phyloP scores from a whole-genome alignment of 2,888 invertebrate genomes.

The Agriotes lineatus region DNA sequence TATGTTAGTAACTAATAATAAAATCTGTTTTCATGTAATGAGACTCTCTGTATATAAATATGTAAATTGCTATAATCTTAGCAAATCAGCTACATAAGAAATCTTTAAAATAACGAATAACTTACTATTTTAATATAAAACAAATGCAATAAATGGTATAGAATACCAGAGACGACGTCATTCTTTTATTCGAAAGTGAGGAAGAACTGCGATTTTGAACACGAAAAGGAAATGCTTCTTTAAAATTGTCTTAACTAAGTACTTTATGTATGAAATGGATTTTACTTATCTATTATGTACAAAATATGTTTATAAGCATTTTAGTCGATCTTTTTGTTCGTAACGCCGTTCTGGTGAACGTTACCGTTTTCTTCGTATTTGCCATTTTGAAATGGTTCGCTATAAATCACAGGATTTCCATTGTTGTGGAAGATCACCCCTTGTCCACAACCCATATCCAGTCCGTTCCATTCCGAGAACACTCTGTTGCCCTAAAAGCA shows the following conservation, averaged over 20 bases:
- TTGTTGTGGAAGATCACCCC: conserved; percentile 69
- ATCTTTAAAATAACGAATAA: not conserved
- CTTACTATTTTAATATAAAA: not conserved
- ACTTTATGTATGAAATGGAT: not conserved
- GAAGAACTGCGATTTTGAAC: conserved; percentile 20
- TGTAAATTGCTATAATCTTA: too few species aligned
- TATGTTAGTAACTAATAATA: not conserved
- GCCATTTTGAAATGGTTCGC: conserved; percentile 28
- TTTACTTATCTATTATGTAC: conserved; percentile 25
- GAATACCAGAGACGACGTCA: not conserved
- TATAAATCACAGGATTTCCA: conserved; percentile 60
- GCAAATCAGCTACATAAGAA: too few species aligned
- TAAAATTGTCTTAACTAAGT: not conserved
- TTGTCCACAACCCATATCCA: conserved; percentile 71
- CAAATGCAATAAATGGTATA: not conserved
- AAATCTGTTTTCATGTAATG: not conserved
- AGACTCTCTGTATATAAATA: not conserved
- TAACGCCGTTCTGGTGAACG: conserved; percentile 11
- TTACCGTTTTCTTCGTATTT: conserved; percentile 30
- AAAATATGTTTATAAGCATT: conserved; percentile 1
- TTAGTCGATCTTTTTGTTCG: conserved; percentile 22
- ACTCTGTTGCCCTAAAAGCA: conserved; percentile 71
- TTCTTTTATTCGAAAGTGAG: not conserved
- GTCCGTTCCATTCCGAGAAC: conserved; percentile 70
- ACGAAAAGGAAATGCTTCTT: not conserved